Evolutionary conservation across 2,888 invertebrate genomes (phyloP).

Genomic region (Melitaea athalia): DNA sequence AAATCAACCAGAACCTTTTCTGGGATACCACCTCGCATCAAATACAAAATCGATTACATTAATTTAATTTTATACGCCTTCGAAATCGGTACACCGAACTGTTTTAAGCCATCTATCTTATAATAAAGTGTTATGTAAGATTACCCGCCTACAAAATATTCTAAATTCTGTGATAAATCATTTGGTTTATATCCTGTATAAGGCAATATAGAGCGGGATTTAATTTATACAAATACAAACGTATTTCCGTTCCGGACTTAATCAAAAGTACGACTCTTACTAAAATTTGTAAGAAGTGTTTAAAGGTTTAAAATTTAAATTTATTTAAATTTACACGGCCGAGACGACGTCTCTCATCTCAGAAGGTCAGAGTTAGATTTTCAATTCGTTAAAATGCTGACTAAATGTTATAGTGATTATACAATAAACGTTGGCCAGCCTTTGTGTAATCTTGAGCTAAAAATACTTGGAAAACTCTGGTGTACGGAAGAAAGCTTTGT

Average conservation of each 20-base stretch:
- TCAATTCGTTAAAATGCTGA: conserved; percentile 13
- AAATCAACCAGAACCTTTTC: conserved; percentile 46
- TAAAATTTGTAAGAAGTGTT: not conserved
- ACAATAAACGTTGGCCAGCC: not conserved
- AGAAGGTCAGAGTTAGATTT: conserved; percentile 15
- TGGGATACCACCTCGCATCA: conserved; percentile 15
- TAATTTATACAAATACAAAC: not conserved
- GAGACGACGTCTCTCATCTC: conserved; percentile 28
- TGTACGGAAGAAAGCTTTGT: not conserved
- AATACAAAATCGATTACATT: not conserved
- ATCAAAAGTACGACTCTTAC: not conserved
- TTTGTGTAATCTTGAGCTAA: not conserved
- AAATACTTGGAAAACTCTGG: not conserved
- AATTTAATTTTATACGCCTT: conserved; percentile 4
- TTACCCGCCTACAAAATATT: not conserved
- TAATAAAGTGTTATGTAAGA: not conserved
- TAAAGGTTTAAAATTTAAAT: conserved; percentile 12
- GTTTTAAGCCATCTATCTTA: not conserved
- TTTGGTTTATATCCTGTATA: not conserved
- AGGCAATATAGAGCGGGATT: not conserved
- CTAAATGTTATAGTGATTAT: conserved; percentile 7
- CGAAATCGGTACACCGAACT: not conserved
- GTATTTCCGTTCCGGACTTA: not conserved
- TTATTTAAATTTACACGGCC: conserved; percentile 28
- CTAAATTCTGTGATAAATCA: not conserved